Evolutionary conservation across 2,797 vertebrate genomes (phyloP).

Genomic region (Ceyx erithaca): DNA sequence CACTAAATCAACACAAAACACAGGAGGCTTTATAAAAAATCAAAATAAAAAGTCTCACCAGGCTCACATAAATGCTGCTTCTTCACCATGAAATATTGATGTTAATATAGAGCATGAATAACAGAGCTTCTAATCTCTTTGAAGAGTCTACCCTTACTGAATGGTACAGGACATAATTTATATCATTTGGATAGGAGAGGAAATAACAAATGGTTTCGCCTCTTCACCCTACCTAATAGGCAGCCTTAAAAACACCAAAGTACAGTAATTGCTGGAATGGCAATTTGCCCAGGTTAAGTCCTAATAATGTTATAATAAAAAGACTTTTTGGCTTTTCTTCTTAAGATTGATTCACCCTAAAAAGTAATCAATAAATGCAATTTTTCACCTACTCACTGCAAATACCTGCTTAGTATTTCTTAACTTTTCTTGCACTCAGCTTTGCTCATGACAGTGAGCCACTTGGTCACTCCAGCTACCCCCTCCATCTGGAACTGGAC

Average conservation of each 20-base stretch:
- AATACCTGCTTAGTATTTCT: background rate
- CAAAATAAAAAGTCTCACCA: background rate
- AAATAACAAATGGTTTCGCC: constrained; percentile 29
- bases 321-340: background rate
- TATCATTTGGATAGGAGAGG: background rate
- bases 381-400: background rate
- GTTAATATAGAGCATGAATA: constrained; percentile 13
- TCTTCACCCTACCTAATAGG: background rate
- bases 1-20: background rate
- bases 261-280: constrained; percentile 7
- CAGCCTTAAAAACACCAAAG: constrained; percentile 7
- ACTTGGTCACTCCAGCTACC: background rate
- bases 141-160: background rate
- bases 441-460: background rate
- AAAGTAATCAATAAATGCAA: background rate
- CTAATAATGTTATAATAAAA: constrained; percentile 7
- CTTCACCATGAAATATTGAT: background rate
- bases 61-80: background rate
- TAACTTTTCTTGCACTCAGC: background rate
- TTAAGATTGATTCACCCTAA: background rate
- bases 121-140: background rate
- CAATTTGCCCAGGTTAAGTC: background rate
- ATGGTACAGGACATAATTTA: background rate
- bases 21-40: background rate
- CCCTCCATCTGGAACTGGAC: background rate